phyloP scores from a whole-genome alignment of 64 coral and sea anemone species.

The Astreopora myriophthalma region DNA sequence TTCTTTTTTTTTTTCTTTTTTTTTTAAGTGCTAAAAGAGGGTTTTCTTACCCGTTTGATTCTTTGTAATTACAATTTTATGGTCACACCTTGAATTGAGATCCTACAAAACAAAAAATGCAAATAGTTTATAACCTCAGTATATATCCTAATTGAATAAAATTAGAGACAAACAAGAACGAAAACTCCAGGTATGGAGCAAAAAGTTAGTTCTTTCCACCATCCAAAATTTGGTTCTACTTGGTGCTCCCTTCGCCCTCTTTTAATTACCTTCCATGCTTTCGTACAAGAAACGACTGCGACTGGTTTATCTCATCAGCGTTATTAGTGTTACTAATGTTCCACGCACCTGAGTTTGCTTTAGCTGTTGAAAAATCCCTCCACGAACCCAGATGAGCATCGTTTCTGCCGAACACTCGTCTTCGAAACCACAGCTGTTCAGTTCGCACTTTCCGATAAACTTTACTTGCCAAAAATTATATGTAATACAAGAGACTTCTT shows the following conservation, averaged over 20 bases:
- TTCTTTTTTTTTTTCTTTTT: too few relatives aligned
- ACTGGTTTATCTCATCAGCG: too few relatives aligned
- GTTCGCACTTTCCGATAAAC: neutral
- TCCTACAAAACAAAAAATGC: neutral
- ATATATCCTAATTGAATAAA: too few relatives aligned
- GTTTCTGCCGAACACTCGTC: neutral
- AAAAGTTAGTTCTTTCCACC: too few relatives aligned
- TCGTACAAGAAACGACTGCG: too few relatives aligned
- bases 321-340: too few relatives aligned
- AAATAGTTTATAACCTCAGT: neutral
- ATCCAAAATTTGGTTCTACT: too few relatives aligned
- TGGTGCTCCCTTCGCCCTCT: too few relatives aligned
- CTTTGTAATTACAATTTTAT: neutral
- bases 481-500: conserved; percentile 3
- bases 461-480: neutral
- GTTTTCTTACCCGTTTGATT: neutral
- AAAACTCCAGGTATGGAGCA: too few relatives aligned
- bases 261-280: too few relatives aligned
- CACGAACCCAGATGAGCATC: neutral
- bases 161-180: too few relatives aligned
- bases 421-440: conserved; percentile 35
- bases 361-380: conserved; percentile 46
- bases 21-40: neutral
- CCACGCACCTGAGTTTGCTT: neutral
- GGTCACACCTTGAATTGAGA: neutral